Evolutionary conservation across 2,113 vertebrate genomes (phyloP), one percentile per base, ranked within the genome.

Genomic region (Zosterops pallidus): DNA sequence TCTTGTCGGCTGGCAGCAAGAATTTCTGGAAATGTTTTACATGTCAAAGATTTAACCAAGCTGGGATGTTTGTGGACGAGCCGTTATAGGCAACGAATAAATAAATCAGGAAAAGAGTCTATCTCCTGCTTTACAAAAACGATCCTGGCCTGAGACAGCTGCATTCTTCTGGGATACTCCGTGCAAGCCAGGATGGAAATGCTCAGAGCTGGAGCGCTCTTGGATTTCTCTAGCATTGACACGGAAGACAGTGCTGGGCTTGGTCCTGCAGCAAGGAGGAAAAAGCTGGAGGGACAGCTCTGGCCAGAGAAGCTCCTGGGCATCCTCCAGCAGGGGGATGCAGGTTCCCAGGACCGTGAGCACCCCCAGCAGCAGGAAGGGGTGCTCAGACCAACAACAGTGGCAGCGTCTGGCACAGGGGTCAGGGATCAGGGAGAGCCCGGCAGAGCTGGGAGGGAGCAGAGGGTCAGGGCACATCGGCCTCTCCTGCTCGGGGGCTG

Each of bases 1-100:
- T 95, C 89, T 96, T 95, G 68, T 46, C 7, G 56, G 81, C 81
- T 92, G 93, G 92, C 92, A 80, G 86, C 62, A 92, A 92, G 95
- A 77, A 93, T 94, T 79, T 69, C 88, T 88, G 89, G 90, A 82
- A 83, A 75, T 84, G 63, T 84, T 95, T 94, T 95, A 90, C 72
- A 90, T 84, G 92, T 57, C 65, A 77, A 59, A 49, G 88, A 91
- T 92, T 84, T 92, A 88, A 93, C 75, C 81, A 80, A 90, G 89
- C 79, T 74, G 83, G 89, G 87, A 74, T 81, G 82, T 83, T 96
- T 95, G 94, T 81, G 92, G 75, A 89, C 74, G 78, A 94, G 65
- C 15, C 1, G 2, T 85, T 62, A 46, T 28, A 79, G 83, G 94
- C 68, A 95, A 94, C 18, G 90, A 74, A 93, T 92, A 92, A 93